Evolutionary conservation across 2,113 vertebrate species (phyloP), one percentile per base, ranked within the genome.

Genomic region (Orycteropus afer): DNA sequence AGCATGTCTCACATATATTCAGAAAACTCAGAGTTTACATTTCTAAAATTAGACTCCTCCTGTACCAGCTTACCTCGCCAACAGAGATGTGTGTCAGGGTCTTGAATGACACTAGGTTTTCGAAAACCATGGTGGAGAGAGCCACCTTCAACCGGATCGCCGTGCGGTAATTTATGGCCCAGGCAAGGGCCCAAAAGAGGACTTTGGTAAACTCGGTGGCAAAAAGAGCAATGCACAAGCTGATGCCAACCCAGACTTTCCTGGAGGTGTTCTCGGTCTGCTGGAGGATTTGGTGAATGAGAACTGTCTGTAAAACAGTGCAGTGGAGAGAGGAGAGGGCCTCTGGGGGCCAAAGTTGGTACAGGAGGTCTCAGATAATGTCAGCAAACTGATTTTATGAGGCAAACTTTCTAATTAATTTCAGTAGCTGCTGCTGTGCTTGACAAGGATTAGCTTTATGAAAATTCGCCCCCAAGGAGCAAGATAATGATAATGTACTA

Each of bases 121-220:
- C 96, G 5, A 98, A 99, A 67, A 98, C 98, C 77, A 99, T 20
- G 0, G 98, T 94, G 49, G 98, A 98, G 94, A 98, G 95, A 2
- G 98, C 98, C 9, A 98, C 98, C 97, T 99, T 99, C 82, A 98
- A 13, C 61, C 98, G 96, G 95, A 99, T 98, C 0, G 96, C 99
- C 0, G 98, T 99, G 57, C 98, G 98, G 87, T 99, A 96, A 93
- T 98, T 99, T 17, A 99, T 2, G 0, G 98, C 99, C 98, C 98
- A 99, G 47, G 98, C 53, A 22, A 98, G 74, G 0, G 98, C 97
- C 40, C 98, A 84, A 2, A 98, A 97, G 95, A 98, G 95, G 12
- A 97, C 98, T 95, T 99, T 99, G 89, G 78, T 73, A 84, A 99
- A 97, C 94, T 99, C 98, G 0, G 98, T 86, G 78, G 51, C 17